Percentiles rank a stretch among this genome's conserved stretches.
phyloP scores from a whole-genome alignment of 2,888 invertebrate genomes.

The Neocrepidodera transversa region DNA sequence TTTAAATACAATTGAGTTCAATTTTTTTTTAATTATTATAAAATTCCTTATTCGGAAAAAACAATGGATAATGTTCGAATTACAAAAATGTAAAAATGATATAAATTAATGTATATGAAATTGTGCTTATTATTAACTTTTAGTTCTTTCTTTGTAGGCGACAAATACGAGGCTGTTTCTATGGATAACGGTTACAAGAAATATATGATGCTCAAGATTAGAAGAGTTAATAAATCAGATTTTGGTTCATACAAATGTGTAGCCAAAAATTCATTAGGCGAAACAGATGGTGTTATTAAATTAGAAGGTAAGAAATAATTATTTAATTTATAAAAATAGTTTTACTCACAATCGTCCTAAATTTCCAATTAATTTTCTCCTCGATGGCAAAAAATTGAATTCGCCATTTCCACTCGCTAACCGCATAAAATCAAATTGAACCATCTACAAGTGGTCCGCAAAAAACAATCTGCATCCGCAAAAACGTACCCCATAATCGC shows the following conservation, averaged over 20 bases:
- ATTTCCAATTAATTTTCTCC: too few relatives aligned
- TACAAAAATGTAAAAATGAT: too few relatives aligned
- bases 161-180: conserved; percentile 85
- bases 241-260: conserved; percentile 91
- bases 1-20: too few relatives aligned
- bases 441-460: background rate
- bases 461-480: conserved; percentile 2
- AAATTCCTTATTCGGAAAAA: too few relatives aligned
- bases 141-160: conserved; percentile 76
- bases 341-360: too few relatives aligned
- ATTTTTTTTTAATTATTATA: too few relatives aligned
- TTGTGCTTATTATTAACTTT: too few relatives aligned
- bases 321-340: too few relatives aligned
- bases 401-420: background rate
- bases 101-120: too few relatives aligned
- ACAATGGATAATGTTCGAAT: too few relatives aligned
- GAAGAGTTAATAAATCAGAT: conserved; percentile 78
- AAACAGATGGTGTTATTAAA: conserved; percentile 89
- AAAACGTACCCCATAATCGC: background rate
- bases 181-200: conserved; percentile 87
- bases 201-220: conserved; percentile 90
- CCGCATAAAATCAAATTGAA: background rate
- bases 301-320: conserved; percentile 78
- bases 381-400: background rate
- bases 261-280: conserved; percentile 89